phyloP scores from a whole-genome alignment of 2,888 invertebrate genomes.

The Cantharis flavilabris region DNA sequence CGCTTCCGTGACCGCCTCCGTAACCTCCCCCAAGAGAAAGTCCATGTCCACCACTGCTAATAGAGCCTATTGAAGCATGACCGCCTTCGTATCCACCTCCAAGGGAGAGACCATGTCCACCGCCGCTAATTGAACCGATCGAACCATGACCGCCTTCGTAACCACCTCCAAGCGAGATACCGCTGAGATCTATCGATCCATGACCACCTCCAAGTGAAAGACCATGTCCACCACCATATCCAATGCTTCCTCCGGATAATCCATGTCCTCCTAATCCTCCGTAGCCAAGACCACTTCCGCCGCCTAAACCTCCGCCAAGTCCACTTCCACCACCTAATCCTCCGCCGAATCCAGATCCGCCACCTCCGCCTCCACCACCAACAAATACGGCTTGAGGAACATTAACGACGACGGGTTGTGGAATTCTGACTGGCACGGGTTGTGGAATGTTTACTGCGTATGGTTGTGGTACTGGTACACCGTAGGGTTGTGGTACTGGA shows the following conservation, averaged over 20 bases:
- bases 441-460: conserved; percentile 62
- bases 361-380: conserved; percentile 40
- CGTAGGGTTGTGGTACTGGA: conserved; percentile 53
- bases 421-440: conserved; percentile 54
- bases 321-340: conserved; percentile 29
- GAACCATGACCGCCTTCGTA: conserved; percentile 20
- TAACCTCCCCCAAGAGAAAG: conserved; percentile 32
- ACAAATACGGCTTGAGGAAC: conserved; percentile 59
- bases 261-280: conserved; percentile 23
- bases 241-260: background rate
- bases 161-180: conserved; percentile 22
- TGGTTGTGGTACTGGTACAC: conserved; percentile 59
- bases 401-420: conserved; percentile 60
- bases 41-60: conserved; percentile 18
- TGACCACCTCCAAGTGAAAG: conserved; percentile 26
- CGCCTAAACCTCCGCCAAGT: conserved; percentile 23
- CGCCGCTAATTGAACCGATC: conserved; percentile 7
- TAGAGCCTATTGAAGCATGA: conserved; percentile 25
- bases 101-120: conserved; percentile 5
- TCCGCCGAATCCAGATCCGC: conserved; percentile 31
- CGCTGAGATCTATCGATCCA: conserved; percentile 32
- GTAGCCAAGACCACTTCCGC: conserved; percentile 23
- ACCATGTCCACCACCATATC: conserved; percentile 29
- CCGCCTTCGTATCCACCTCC: conserved; percentile 36
- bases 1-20: conserved; percentile 39